Percentiles rank a stretch among this genome's conserved stretches.
Conservation (phyloP, 2,113 vertebrate genomes). For the Rhea americana region DNA sequence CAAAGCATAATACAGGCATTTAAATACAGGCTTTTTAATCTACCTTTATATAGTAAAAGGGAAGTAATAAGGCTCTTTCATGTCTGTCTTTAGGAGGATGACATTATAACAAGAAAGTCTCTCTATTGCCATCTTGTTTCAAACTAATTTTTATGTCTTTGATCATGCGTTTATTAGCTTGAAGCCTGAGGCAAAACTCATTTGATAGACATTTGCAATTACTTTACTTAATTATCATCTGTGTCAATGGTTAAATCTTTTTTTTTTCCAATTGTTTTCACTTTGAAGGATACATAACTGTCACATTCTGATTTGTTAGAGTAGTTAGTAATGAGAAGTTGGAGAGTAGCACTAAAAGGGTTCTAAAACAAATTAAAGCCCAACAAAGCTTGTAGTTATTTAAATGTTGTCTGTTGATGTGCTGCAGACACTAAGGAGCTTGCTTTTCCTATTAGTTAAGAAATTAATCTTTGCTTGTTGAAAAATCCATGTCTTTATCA, state of each 20-base stretch:
- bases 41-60: background rate
- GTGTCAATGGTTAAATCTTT: fast-evolving
- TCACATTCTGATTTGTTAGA: background rate
- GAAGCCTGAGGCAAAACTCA: background rate
- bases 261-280: background rate
- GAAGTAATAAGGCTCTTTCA: background rate
- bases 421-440: background rate
- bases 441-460: background rate
- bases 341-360: background rate
- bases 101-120: background rate
- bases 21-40: background rate
- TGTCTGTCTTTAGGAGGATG: fast-evolving
- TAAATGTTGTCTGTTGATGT: background rate
- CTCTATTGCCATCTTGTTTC: background rate
- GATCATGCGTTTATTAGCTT: background rate
- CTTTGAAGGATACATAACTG: background rate
- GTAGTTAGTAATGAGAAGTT: background rate
- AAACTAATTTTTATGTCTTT: background rate
- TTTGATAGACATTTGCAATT: background rate
- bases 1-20: background rate
- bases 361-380: background rate
- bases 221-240: background rate
- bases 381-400: background rate
- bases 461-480: background rate
- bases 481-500: background rate